A percentile compares a stretch with the other conserved stretches of the same genome.
Conservation (phyloP, 2,888 invertebrate genomes). For the Epinotia bilunana region DNA sequence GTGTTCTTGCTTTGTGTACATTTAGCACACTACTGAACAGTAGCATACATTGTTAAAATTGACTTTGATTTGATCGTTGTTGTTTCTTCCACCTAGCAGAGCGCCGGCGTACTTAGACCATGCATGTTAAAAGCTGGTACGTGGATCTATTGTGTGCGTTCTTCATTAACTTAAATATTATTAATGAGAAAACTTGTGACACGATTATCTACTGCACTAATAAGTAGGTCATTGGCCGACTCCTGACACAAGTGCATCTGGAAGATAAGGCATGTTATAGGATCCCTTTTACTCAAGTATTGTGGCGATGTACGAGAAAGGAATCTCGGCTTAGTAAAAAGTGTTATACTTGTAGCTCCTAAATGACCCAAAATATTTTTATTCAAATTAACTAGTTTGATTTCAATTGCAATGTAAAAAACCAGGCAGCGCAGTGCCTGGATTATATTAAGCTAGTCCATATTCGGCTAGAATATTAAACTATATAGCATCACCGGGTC, state of each 20-base stretch:
- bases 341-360: too few relatives aligned
- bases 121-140: conserved; percentile 51
- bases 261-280: neutral
- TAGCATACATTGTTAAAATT: conserved; percentile 71
- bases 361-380: too few relatives aligned
- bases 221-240: neutral
- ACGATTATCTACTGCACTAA: neutral
- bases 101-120: conserved; percentile 61
- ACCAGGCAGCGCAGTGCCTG: neutral
- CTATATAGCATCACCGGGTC: conserved; percentile 11
- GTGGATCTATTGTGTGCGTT: conserved; percentile 28
- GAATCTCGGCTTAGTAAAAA: neutral
- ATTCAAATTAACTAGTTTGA: too few relatives aligned
- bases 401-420: too few relatives aligned
- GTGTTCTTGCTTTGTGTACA: conserved; percentile 68
- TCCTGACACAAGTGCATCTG: neutral
- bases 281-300: neutral
- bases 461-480: neutral
- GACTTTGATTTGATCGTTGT: conserved; percentile 63
- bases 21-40: conserved; percentile 63
- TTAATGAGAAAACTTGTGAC: neutral
- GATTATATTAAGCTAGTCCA: neutral
- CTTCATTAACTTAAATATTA: neutral
- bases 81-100: conserved; percentile 60
- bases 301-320: neutral